Evolutionary conservation across 1,140 invertebrate species (phyloP).

Genomic region (Anastrepha obliqua): DNA sequence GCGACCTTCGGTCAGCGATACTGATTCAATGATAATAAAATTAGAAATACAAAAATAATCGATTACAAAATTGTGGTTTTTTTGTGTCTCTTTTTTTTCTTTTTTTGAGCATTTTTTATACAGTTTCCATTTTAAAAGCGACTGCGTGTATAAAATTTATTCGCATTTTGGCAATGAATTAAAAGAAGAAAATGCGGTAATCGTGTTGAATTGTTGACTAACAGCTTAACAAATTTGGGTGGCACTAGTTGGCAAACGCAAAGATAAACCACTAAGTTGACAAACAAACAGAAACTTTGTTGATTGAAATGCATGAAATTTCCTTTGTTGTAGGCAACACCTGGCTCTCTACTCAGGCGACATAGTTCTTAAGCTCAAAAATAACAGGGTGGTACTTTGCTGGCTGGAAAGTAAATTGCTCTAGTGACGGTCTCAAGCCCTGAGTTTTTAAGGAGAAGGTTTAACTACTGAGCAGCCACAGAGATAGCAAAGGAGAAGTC

Average conservation of each 20-base stretch:
- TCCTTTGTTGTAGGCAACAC: not conserved
- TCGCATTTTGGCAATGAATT: constrained; percentile 17
- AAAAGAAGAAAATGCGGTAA: not conserved
- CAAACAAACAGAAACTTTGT: not conserved
- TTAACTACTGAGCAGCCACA: no score
- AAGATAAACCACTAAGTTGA: not conserved
- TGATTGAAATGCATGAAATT: not conserved
- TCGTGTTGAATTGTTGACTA: not conserved
- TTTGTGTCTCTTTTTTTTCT: no score
- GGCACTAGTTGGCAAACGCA: not conserved
- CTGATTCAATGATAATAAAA: no score
- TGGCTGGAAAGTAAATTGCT: no score
- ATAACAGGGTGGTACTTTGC: no score
- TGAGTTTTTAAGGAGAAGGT: no score
- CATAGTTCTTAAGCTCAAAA: not conserved
- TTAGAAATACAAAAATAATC: no score
- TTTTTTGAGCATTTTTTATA: no score
- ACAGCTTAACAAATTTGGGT: not conserved
- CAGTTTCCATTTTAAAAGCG: no score
- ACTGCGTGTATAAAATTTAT: not conserved
- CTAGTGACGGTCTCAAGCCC: no score
- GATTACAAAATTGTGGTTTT: no score
- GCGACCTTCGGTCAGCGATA: not conserved
- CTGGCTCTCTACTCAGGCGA: not conserved
- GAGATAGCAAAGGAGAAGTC: no score